Evolutionary conservation across 2,888 invertebrate species (phyloP).

Genomic region (Hydraecia micacea): DNA sequence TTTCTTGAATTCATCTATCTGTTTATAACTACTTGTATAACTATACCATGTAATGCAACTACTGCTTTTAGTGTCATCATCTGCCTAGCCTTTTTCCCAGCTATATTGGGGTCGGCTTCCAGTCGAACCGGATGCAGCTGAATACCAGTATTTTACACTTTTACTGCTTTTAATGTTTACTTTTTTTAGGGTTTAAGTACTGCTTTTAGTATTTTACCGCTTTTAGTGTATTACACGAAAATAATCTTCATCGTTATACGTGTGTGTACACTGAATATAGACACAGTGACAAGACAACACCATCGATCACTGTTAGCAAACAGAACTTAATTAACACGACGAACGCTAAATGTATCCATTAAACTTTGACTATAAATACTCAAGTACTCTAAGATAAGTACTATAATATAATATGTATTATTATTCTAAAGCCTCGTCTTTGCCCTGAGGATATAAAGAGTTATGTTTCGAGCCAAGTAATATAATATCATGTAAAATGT

Average conservation of each 20-base stretch:
- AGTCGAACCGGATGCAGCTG: no score
- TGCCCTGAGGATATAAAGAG: not conserved
- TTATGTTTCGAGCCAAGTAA: slow-evolving; percentile 15
- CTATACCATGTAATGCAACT: not conserved
- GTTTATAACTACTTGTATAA: not conserved
- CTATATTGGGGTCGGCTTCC: no score
- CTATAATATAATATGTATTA: slow-evolving; percentile 11
- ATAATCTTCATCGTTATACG: slow-evolving; percentile 28
- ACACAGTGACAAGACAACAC: slow-evolving; percentile 43
- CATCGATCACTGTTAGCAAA: slow-evolving; percentile 77
- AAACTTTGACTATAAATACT: slow-evolving; percentile 50
- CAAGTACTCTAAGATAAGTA: slow-evolving; percentile 8
- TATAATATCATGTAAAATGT: not conserved
- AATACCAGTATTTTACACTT: no score
- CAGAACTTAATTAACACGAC: slow-evolving; percentile 73
- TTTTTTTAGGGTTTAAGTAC: no score
- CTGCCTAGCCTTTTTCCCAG: no score
- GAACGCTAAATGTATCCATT: slow-evolving; percentile 62
- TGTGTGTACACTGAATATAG: slow-evolving; percentile 9
- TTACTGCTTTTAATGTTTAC: no score
- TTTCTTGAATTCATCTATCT: not conserved
- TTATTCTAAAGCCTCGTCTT: not conserved
- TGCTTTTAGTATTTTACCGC: not conserved
- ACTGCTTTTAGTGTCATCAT: slow-evolving; percentile 31
- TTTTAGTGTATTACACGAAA: slow-evolving; percentile 40